Evolutionary conservation across 2,113 vertebrate genomes (phyloP), one percentile per base, ranked within the genome.

Genomic region (Hiodon alosoides): DNA sequence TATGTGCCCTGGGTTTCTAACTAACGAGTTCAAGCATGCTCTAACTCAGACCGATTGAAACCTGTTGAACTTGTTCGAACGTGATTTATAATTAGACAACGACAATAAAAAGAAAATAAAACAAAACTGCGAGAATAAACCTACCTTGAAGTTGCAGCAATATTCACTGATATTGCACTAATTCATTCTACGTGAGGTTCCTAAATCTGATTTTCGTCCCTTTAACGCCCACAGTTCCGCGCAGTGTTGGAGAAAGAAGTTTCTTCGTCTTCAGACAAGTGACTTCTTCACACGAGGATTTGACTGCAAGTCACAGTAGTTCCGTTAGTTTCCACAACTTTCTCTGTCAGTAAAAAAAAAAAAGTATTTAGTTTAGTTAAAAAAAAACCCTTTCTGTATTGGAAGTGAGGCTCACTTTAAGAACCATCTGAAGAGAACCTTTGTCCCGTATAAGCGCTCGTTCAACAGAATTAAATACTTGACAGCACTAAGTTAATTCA

Each of bases 11-110:
- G 80, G 71, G 82, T 81, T 84, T 77, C 67, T 77, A 14, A 57
- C 73, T 74, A 82, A 81, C 89, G 81, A 85, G 88, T 88, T 84
- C 72, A 65, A 83, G 83, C 90, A 86, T 7, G 90, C 82, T 80
- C 60, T 64, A 46, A 77, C 75, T 72, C 52, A 81, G 62, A 54
- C 57, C 7, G 13, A 75, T 76, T 80, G 16, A 69, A 78, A 73
- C 54, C 65, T 73, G 57, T 60, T 66, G 69, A 73, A 78, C 68
- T 75, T 82, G 65, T 66, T 73, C 53, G 55, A 50, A 60, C 60
- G 16, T 53, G 50, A 50, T 52, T 9, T 46, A 47, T 4, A 55
- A 47, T 51, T 52, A 69, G 52, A 69, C 7, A 6, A 17, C 53
- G 70, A 67, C 57, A 76, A 47, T 8, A 14, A 14, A 53, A 10